phyloP scores from a whole-genome alignment of 37 sponge, comb jelly and placozoan species.

The Geodia barretti region DNA sequence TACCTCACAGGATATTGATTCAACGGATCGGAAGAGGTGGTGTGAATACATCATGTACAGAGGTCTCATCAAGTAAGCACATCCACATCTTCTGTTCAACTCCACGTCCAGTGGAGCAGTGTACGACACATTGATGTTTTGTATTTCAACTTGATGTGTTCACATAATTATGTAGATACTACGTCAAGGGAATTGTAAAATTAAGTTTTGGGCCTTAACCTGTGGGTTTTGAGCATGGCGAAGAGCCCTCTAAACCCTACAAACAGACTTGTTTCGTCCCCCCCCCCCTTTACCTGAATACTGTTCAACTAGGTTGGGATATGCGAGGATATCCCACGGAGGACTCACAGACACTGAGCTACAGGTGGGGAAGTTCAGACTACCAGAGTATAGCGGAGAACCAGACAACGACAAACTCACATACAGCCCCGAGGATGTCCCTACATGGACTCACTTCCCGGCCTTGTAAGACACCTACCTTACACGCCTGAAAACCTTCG shows the following conservation, averaged over 20 bases:
- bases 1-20: slow-evolving; percentile 53
- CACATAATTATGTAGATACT: too few relatives aligned
- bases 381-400: slow-evolving; percentile 20
- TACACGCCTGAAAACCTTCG: too few relatives aligned
- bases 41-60: slow-evolving; percentile 65
- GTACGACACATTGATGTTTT: too few relatives aligned
- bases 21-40: slow-evolving; percentile 46
- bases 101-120: neutral
- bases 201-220: neutral
- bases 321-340: slow-evolving; percentile 42
- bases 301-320: slow-evolving; percentile 11
- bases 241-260: too few relatives aligned
- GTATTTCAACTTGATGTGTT: too few relatives aligned
- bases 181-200: neutral
- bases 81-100: neutral
- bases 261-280: too few relatives aligned
- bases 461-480: slow-evolving; percentile 53
- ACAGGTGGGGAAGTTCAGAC: slow-evolving; percentile 67
- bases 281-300: neutral
- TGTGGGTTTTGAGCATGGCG: too few relatives aligned
- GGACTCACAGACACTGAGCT: slow-evolving; percentile 54
- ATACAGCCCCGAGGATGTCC: slow-evolving; percentile 18
- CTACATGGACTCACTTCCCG: slow-evolving; percentile 48
- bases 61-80: slow-evolving; percentile 55
- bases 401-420: slow-evolving; percentile 38